phyloP scores from a whole-genome alignment of 2,797 vertebrate species.

The Micromesistius poutassou region DNA sequence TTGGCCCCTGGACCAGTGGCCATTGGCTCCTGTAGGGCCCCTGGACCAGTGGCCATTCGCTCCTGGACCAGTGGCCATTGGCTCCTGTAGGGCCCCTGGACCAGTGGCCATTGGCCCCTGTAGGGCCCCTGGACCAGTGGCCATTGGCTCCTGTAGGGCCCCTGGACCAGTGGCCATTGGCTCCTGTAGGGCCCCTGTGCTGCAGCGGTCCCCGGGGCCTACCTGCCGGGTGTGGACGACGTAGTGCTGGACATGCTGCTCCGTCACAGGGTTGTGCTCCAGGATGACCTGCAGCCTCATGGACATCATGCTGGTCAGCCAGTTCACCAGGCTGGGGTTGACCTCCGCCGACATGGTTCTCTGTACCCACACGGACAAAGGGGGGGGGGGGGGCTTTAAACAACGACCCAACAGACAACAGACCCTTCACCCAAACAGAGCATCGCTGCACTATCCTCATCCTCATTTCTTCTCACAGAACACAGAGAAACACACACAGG shows the following conservation, averaged over 20 bases:
- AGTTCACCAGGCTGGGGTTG: constrained; percentile 83
- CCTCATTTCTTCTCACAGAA: not conserved
- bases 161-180: too few species aligned
- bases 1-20: too few species aligned
- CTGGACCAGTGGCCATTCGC: too few species aligned
- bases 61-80: too few species aligned
- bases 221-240: constrained; percentile 65
- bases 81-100: too few species aligned
- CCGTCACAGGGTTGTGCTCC: constrained; percentile 83
- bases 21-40: too few species aligned
- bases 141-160: too few species aligned
- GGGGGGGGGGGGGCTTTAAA: not conserved
- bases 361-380: constrained; percentile 53
- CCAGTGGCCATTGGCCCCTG: too few species aligned
- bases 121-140: too few species aligned
- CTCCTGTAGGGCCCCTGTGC: too few species aligned
- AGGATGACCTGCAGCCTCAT: constrained; percentile 81
- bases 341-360: constrained; percentile 82
- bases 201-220: not conserved
- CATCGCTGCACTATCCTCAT: not conserved
- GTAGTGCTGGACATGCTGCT: constrained; percentile 79
- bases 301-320: constrained; percentile 86
- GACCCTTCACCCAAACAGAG: not conserved
- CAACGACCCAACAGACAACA: not conserved
- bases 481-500: not conserved